Percentiles rank a stretch among this genome's conserved stretches.
Conservation (phyloP, 92 coral and sea anemone genomes). For the Scolanthus callimorphus region DNA sequence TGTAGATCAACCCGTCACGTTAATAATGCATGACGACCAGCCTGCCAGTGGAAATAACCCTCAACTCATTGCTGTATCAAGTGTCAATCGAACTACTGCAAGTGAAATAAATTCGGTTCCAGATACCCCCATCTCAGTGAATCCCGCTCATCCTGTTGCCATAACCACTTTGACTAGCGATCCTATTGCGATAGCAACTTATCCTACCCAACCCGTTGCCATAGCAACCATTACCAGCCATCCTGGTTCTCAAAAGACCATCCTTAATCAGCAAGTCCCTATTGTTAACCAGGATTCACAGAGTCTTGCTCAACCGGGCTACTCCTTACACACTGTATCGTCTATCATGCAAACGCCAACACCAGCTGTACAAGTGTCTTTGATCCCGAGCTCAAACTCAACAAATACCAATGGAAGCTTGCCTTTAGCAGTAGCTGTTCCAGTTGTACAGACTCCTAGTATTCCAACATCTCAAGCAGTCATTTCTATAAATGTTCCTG, state of each 20-base stretch:
- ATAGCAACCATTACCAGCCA: too few species aligned
- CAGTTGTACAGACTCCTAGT: background rate
- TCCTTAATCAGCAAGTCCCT: too few species aligned
- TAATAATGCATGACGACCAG: background rate
- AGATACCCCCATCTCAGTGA: background rate
- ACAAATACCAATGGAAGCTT: background rate
- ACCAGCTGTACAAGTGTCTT: constrained; percentile 17
- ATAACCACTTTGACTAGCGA: background rate
- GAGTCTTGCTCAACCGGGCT: constrained; percentile 20
- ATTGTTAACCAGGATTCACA: too few species aligned
- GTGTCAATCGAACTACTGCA: background rate
- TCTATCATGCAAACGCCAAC: constrained; percentile 54
- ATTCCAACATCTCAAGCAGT: background rate
- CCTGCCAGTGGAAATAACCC: background rate
- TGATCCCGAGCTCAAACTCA: background rate
- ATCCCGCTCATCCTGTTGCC: background rate
- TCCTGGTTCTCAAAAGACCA: too few species aligned
- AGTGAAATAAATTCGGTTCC: background rate
- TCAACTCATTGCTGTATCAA: background rate
- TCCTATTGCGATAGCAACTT: background rate
- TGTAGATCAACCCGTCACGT: too few species aligned
- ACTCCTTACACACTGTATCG: constrained; percentile 58
- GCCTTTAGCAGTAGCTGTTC: background rate
- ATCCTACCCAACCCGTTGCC: background rate
- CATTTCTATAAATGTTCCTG: background rate